Conservation (phyloP, 1,140 invertebrate genomes). For the Drosophila ananassae region DNA sequence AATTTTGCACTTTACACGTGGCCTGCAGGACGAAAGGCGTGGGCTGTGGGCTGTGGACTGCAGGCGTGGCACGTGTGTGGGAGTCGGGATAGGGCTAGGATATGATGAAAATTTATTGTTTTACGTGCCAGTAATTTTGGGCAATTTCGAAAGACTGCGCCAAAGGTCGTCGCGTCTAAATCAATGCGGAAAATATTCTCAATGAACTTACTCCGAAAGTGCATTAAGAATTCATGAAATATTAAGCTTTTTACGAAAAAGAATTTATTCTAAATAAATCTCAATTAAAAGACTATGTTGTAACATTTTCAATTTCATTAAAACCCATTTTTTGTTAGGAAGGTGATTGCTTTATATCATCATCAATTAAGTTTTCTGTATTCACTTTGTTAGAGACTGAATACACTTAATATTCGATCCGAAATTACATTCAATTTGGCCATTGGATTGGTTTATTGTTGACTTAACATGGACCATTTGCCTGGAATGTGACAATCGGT, state of each 20-base stretch:
- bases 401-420: conserved; percentile 17
- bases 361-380: background rate
- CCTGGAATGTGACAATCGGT: conserved; percentile 20
- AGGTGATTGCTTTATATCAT: background rate
- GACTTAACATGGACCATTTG: conserved; percentile 44
- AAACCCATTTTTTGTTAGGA: too few species aligned
- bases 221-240: background rate
- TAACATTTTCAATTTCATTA: too few species aligned
- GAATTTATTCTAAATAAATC: too few species aligned
- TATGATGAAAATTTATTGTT: conserved; percentile 78
- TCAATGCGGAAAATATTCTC: conserved; percentile 23
- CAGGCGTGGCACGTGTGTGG: conserved; percentile 13
- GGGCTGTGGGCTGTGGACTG: conserved; percentile 1
- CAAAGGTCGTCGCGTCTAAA: conserved; percentile 36
- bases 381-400: background rate
- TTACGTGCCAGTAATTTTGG: conserved; percentile 72
- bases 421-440: conserved; percentile 30
- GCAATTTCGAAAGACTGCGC: conserved; percentile 48
- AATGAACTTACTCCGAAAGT: background rate
- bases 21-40: background rate
- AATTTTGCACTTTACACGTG: conserved; percentile 78
- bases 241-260: background rate
- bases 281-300: too few species aligned
- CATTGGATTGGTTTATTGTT: conserved; percentile 35
- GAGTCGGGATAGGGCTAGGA: conserved; percentile 23